Conservation (phyloP, 1,140 invertebrate genomes). For the Dreissena rostriformis region DNA sequence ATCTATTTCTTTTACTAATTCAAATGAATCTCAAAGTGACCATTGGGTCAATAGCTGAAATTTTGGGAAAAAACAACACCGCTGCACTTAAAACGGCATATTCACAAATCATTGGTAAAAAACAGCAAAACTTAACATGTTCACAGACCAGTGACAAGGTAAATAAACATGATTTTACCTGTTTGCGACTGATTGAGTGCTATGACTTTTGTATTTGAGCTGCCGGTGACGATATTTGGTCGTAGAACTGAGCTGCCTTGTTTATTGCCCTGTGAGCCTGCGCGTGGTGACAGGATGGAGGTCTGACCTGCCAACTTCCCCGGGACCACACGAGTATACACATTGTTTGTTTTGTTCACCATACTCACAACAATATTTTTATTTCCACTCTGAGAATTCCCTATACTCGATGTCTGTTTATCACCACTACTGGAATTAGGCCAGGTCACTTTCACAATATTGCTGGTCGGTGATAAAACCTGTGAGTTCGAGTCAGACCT, state of each 20-base stretch:
- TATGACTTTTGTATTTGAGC: conserved; percentile 72
- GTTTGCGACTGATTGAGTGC: conserved; percentile 71
- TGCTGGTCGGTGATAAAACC: conserved; percentile 11
- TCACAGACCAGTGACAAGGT: not conserved
- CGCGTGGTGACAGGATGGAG: conserved; percentile 72
- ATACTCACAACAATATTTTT: conserved; percentile 76
- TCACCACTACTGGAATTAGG: conserved; percentile 18
- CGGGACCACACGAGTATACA: conserved; percentile 74
- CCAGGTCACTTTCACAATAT: conserved; percentile 54
- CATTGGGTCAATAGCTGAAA: too few relatives aligned
- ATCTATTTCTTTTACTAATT: too few relatives aligned
- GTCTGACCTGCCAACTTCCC: conserved; percentile 64
- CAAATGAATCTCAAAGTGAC: too few relatives aligned
- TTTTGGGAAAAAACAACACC: too few relatives aligned
- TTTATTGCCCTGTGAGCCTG: conserved; percentile 66
- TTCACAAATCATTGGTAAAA: not conserved
- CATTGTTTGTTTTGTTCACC: conserved; percentile 74
- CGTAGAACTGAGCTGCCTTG: conserved; percentile 49
- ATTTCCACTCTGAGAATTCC: conserved; percentile 59
- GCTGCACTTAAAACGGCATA: too few relatives aligned
- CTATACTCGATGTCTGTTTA: conserved; percentile 37
- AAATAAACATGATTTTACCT: conserved; percentile 62
- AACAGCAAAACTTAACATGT: not conserved
- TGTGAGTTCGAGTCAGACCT: not conserved
- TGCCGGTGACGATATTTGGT: conserved; percentile 43